A percentile compares a stretch with the other conserved stretches of the same genome.
These are phyloP conservation scores for Tachycineta bicolor DNA, from an alignment of 2,113 vertebrate species.

Conservation along the genomic window DNA sequence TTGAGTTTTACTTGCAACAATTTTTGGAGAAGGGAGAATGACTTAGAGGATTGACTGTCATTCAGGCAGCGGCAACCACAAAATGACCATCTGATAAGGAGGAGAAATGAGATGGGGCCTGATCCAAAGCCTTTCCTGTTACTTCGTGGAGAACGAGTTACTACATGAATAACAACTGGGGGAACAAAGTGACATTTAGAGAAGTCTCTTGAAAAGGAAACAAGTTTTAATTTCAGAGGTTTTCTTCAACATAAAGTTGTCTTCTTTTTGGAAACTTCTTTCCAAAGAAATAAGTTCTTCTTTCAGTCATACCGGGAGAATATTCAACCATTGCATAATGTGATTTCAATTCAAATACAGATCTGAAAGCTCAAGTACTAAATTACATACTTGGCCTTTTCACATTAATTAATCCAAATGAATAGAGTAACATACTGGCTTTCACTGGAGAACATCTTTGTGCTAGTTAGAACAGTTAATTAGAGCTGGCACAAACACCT, in stretches of 20 bases:
- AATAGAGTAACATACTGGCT: not conserved
- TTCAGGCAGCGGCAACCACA: not conserved
- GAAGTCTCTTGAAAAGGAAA: not conserved
- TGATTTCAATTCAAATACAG: not conserved
- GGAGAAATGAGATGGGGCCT: not conserved
- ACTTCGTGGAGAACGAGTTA: not conserved
- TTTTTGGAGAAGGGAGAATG: not conserved
- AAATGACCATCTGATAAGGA: not conserved
- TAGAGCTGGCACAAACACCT: conserved; percentile 30
- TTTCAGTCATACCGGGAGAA: not conserved
- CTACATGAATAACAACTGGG: not conserved
- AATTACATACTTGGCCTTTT: conserved; percentile 25
- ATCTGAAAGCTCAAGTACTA: not conserved
- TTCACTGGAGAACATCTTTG: conserved; percentile 1
- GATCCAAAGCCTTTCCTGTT: not conserved
- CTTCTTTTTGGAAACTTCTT: not conserved
- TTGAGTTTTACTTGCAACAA: not conserved
- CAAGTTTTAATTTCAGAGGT: not conserved
- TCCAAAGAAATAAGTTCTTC: not conserved
- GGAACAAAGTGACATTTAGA: not conserved
- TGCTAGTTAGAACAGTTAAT: not conserved
- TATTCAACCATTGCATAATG: not conserved
- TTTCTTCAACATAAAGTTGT: not conserved
- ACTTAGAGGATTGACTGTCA: fast-evolving
- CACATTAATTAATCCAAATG: conserved; percentile 31